These are phyloP conservation scores for Aphrocallistes beatrix DNA, from an alignment of 37 sponge, comb jelly and placozoan genomes.

Conservation along the genomic window DNA sequence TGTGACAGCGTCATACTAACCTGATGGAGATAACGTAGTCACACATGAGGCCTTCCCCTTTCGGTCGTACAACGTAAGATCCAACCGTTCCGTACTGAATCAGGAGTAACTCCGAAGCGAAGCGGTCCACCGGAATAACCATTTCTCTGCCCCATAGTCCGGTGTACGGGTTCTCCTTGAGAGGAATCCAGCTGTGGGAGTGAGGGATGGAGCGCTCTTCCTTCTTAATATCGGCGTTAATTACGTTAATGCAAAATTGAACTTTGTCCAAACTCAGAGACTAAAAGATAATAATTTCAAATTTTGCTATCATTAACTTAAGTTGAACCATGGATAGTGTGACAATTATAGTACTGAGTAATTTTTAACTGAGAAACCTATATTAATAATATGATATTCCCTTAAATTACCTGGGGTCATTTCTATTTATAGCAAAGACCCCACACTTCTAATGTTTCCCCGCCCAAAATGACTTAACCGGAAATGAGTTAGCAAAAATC, in stretches of 20 bases:
- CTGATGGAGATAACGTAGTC: not conserved
- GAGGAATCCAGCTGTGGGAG: not conserved
- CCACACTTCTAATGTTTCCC: too few species aligned
- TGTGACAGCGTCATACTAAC: too few species aligned
- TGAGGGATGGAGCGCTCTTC: not conserved
- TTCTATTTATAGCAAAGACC: too few species aligned
- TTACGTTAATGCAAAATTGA: not conserved
- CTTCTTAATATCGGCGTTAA: not conserved
- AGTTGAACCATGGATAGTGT: too few species aligned
- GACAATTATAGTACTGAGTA: too few species aligned
- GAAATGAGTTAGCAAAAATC: too few species aligned
- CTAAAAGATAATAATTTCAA: too few species aligned
- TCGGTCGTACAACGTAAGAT: not conserved
- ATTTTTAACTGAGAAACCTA: too few species aligned
- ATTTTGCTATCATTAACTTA: too few species aligned
- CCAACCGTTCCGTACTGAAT: not conserved
- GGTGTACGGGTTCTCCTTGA: not conserved
- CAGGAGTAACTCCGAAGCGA: not conserved
- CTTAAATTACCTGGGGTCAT: too few species aligned
- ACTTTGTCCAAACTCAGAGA: conserved; percentile 8
- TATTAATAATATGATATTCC: too few species aligned
- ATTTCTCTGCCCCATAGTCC: not conserved
- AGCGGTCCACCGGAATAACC: not conserved
- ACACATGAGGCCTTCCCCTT: not conserved
- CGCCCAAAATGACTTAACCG: too few species aligned